These are phyloP conservation scores for Atherinosoma microstoma DNA, from an alignment of 2,797 vertebrate species.

Conservation along the genomic window DNA sequence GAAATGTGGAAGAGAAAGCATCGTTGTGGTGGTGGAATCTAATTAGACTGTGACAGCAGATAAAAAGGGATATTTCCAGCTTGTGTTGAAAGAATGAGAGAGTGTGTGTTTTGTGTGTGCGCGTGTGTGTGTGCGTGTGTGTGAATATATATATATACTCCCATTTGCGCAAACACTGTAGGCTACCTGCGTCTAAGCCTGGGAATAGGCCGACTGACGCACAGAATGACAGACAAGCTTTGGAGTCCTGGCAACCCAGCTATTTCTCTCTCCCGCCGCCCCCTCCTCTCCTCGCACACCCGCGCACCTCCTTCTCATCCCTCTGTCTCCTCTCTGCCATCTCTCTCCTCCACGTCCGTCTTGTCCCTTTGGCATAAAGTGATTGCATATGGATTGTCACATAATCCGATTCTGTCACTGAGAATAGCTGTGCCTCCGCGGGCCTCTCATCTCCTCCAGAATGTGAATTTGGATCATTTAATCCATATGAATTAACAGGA, in stretches of 20 bases:
- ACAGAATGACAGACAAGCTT: constrained; percentile 78
- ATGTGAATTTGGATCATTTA: constrained; percentile 51
- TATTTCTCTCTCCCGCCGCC: constrained; percentile 52
- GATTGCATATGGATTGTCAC: constrained; percentile 71
- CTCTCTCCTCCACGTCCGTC: constrained; percentile 59
- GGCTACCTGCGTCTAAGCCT: constrained; percentile 76
- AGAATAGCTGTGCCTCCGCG: constrained; percentile 61
- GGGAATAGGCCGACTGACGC: constrained; percentile 84
- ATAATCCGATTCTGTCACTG: constrained; percentile 72
- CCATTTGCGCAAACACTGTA: constrained; percentile 67
- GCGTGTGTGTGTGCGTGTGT: not conserved
- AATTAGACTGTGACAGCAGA: constrained; percentile 74
- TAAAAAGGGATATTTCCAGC: constrained; percentile 60
- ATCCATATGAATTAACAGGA: constrained; percentile 52
- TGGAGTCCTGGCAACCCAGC: constrained; percentile 76
- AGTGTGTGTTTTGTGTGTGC: constrained; percentile 31
- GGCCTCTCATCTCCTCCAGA: constrained; percentile 45
- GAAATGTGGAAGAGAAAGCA: constrained; percentile 55
- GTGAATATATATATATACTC: constrained; percentile 33
- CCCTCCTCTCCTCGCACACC: constrained; percentile 47
- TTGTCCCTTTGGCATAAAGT: constrained; percentile 67
- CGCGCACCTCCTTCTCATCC: constrained; percentile 61
- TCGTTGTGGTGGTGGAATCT: constrained; percentile 72
- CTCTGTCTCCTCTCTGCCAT: constrained; percentile 53
- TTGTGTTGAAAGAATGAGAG: constrained; percentile 46